Percentiles rank a stretch among this genome's conserved stretches.
These are phyloP conservation scores for Punctoribates punctum DNA, from an alignment of 2,888 invertebrate species.

Conservation along the genomic window DNA sequence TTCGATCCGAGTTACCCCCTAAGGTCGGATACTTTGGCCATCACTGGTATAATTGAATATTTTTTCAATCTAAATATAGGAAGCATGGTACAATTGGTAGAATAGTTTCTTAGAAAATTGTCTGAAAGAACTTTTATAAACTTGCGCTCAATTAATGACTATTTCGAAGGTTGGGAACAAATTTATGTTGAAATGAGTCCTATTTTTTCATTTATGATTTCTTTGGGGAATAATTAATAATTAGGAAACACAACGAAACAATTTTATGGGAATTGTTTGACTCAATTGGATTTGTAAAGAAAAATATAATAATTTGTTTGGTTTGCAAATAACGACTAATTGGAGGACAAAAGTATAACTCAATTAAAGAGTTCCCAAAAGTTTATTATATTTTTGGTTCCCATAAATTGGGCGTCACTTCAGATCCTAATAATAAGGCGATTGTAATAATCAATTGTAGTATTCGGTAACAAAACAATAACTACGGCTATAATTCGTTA, in stretches of 20 bases:
- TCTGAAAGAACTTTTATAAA: neutral
- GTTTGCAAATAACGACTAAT: conserved; percentile 5
- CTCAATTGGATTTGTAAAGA: neutral
- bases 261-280: conserved; percentile 1
- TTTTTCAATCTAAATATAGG: no score
- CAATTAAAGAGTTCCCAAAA: neutral
- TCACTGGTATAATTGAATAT: no score
- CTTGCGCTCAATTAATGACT: neutral
- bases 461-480: conserved; percentile 3
- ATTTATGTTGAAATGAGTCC: neutral
- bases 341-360: neutral
- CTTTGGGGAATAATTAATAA: conserved; percentile 9
- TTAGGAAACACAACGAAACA: neutral
- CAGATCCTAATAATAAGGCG: neutral
- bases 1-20: no score
- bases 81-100: no score
- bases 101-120: no score
- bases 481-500: neutral
- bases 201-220: neutral
- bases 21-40: no score
- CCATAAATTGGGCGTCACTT: neutral
- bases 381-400: conserved; percentile 1
- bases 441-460: neutral
- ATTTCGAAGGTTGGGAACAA: neutral
- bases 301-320: conserved; percentile 6